These are phyloP conservation scores for Folsomia manolachei DNA, from an alignment of 2,888 invertebrate species.

Conservation along the genomic window DNA sequence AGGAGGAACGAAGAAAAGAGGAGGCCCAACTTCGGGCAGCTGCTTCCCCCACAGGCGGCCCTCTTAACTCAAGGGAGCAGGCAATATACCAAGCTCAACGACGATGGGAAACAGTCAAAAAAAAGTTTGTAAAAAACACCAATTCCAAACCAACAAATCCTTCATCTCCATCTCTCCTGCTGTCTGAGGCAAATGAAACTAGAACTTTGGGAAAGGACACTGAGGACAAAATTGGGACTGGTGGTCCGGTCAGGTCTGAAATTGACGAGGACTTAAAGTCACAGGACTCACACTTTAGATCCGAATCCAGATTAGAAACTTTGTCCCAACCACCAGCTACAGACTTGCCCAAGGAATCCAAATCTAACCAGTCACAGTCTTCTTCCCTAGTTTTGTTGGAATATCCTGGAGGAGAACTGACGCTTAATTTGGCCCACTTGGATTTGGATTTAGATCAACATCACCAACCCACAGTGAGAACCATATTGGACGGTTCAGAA, in stretches of 20 bases:
- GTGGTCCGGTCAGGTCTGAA: not conserved
- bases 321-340: not conserved
- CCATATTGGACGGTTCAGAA: not conserved
- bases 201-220: not conserved
- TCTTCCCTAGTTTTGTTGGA: too few species aligned
- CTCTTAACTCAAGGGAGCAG: conserved; percentile 47
- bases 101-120: conserved; percentile 48
- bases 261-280: conserved; percentile 5
- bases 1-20: conserved; percentile 36
- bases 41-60: conserved; percentile 25
- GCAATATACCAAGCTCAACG: conserved; percentile 46
- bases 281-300: not conserved
- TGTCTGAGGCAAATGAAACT: not conserved
- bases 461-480: too few species aligned
- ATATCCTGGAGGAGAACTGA: not conserved
- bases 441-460: conserved; percentile 7
- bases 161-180: conserved; percentile 10
- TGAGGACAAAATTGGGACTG: not conserved
- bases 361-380: not conserved
- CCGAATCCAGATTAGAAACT: conserved; percentile 1
- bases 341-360: not conserved
- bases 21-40: conserved; percentile 23
- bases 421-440: conserved; percentile 1
- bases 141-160: conserved; percentile 8
- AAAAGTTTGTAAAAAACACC: conserved; percentile 44